phyloP scores from a whole-genome alignment of 2,888 invertebrate genomes.

The Anoplius nigerrimus region DNA sequence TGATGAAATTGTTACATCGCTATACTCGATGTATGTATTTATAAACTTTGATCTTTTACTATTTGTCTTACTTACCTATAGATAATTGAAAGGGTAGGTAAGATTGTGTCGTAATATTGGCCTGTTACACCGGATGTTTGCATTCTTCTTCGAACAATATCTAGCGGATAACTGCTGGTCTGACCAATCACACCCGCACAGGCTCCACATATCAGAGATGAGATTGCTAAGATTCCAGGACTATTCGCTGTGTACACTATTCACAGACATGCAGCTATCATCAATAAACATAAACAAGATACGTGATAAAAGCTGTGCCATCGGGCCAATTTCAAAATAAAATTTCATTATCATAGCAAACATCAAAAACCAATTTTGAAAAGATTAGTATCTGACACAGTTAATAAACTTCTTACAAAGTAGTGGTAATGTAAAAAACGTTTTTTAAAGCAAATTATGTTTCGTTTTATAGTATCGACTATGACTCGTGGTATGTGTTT shows the following conservation, averaged over 20 bases:
- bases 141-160: constrained; percentile 89
- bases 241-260: constrained; percentile 67
- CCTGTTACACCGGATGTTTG: constrained; percentile 80
- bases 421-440: too few relatives aligned
- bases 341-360: too few relatives aligned
- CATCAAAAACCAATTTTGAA: too few relatives aligned
- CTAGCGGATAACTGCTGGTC: constrained; percentile 96
- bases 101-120: constrained; percentile 77
- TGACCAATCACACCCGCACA: constrained; percentile 95
- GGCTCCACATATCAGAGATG: constrained; percentile 90
- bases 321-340: constrained; percentile 31
- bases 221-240: constrained; percentile 76
- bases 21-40: too few relatives aligned
- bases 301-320: constrained; percentile 54
- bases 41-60: too few relatives aligned
- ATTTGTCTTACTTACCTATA: constrained; percentile 78
- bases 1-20: too few relatives aligned
- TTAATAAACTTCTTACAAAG: too few relatives aligned
- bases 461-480: too few relatives aligned
- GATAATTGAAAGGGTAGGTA: constrained; percentile 81
- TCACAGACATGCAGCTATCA: constrained; percentile 58
- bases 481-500: too few relatives aligned
- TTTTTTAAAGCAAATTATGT: too few relatives aligned
- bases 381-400: too few relatives aligned
- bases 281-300: constrained; percentile 65